Conservation (phyloP, 2,113 vertebrate genomes). For the Gymnogyps californianus region DNA sequence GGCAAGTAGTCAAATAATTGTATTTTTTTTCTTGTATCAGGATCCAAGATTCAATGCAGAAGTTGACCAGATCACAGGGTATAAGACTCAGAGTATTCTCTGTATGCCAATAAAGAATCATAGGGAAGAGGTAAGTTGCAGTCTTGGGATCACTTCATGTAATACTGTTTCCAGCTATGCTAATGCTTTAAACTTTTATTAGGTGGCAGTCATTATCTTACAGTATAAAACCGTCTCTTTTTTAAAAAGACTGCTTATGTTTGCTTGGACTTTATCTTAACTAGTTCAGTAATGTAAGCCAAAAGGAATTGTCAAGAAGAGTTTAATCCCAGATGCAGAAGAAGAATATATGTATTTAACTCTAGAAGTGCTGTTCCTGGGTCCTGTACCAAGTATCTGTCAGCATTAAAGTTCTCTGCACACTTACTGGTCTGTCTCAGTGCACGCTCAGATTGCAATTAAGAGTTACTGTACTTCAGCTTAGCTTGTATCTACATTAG, state of each 20-base stretch:
- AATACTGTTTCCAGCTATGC: not conserved
- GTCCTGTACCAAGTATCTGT: not conserved
- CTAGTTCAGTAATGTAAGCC: not conserved
- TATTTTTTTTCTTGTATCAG: slow-evolving; percentile 68
- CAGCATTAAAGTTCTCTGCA: not conserved
- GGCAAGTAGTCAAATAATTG: not conserved
- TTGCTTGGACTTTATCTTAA: slow-evolving; percentile 7
- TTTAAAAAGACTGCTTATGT: not conserved
- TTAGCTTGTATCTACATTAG: not conserved
- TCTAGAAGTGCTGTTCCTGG: not conserved
- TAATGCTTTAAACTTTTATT: not conserved
- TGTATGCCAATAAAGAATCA: slow-evolving; percentile 99
- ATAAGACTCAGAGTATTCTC: slow-evolving; percentile 96
- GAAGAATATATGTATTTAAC: not conserved
- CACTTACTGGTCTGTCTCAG: not conserved
- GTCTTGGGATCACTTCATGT: not conserved
- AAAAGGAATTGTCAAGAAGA: not conserved
- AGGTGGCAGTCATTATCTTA: not conserved
- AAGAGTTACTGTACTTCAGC: not conserved
- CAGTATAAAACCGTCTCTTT: not conserved
- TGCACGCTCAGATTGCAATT: not conserved
- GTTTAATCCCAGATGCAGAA: not conserved
- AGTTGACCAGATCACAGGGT: slow-evolving; percentile 96
- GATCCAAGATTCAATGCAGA: slow-evolving; percentile 96
- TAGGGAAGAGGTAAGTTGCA: slow-evolving; percentile 85